A percentile compares a stretch with the other conserved stretches of the same genome.
phyloP scores from a whole-genome alignment of 2,797 vertebrate genomes.

The Oreochromis mossambicus region DNA sequence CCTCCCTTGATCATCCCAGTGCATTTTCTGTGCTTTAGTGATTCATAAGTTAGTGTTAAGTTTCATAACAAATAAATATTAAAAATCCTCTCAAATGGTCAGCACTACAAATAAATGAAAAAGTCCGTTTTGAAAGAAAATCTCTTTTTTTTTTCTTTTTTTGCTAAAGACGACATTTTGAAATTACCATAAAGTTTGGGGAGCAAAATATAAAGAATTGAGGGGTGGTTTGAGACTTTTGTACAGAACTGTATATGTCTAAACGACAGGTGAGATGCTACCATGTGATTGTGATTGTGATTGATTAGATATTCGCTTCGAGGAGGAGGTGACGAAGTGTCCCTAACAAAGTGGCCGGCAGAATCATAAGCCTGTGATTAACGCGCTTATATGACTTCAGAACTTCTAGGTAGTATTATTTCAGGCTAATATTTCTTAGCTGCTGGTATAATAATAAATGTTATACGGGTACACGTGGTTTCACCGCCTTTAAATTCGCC shows the following conservation, averaged over 20 bases:
- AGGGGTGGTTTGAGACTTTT: not conserved
- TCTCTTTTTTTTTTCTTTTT: not conserved
- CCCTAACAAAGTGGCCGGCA: not conserved
- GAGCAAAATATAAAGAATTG: not conserved
- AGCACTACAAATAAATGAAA: not conserved
- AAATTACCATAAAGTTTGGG: not conserved
- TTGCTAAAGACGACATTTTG: not conserved
- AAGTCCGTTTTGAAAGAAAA: not conserved
- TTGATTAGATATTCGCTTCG: not conserved
- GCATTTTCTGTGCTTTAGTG: not conserved
- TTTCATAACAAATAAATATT: not conserved
- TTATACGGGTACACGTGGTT: not conserved
- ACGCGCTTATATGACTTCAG: not conserved
- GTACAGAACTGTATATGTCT: not conserved
- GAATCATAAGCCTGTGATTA: not conserved
- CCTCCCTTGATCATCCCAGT: accelerated
- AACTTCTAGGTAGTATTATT: not conserved
- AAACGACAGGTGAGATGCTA: not conserved
- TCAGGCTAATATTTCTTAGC: not conserved
- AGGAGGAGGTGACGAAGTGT: not conserved
- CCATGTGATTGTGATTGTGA: not conserved
- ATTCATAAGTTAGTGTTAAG: not conserved
- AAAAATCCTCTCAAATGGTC: not conserved
- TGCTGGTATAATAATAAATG: not conserved
- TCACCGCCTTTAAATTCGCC: not conserved